phyloP scores from a whole-genome alignment of 2,113 vertebrate species.

The Cynocephalus volans region DNA sequence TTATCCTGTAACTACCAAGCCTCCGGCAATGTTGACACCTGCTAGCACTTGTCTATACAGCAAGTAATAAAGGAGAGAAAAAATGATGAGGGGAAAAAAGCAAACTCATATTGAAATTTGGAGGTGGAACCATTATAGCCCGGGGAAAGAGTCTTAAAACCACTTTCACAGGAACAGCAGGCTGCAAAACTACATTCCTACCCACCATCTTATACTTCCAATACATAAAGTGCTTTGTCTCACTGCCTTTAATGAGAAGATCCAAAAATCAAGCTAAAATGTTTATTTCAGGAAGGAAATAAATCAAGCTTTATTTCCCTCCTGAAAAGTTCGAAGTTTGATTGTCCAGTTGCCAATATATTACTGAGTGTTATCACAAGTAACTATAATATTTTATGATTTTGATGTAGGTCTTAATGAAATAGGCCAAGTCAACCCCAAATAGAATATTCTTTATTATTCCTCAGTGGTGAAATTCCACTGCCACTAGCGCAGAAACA shows the following conservation, averaged over 20 bases:
- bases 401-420: neutral
- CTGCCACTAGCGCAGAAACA: neutral
- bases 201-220: neutral
- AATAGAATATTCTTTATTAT: neutral
- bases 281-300: too few relatives aligned
- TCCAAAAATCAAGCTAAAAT: conserved; percentile 44
- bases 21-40: conserved; percentile 25
- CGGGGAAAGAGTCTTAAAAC: neutral
- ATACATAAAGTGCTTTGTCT: neutral
- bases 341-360: neutral
- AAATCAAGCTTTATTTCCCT: neutral
- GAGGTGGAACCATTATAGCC: neutral
- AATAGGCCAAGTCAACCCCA: neutral
- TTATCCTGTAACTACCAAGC: neutral
- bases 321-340: neutral
- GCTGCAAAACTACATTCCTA: neutral
- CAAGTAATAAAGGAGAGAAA: conserved; percentile 33
- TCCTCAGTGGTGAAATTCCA: neutral
- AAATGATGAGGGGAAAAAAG: neutral
- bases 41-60: neutral
- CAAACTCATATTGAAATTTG: conserved; percentile 31
- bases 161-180: neutral
- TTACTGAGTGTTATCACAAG: neutral
- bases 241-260: conserved; percentile 6
- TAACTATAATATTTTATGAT: neutral